Conservation (phyloP, 2,888 invertebrate species). For the Aromia moschata region DNA sequence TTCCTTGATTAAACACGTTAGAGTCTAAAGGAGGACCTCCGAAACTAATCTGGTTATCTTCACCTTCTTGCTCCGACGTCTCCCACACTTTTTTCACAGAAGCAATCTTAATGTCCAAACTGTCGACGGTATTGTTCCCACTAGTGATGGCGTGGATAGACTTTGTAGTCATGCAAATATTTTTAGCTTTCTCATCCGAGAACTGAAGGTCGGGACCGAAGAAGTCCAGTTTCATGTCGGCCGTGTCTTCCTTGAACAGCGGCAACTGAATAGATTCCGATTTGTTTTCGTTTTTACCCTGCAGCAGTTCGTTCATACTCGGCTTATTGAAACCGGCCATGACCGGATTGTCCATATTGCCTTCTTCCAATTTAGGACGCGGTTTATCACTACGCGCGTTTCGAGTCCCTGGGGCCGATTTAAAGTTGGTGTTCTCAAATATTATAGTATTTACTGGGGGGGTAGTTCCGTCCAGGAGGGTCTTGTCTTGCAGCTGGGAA, state of each 20-base stretch:
- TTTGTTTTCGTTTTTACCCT: slow-evolving; percentile 62
- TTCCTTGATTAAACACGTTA: slow-evolving; percentile 57
- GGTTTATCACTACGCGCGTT: slow-evolving; percentile 68
- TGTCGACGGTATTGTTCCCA: slow-evolving; percentile 84
- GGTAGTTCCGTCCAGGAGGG: slow-evolving; percentile 77
- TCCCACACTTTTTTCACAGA: slow-evolving; percentile 94
- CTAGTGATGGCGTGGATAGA: slow-evolving; percentile 70
- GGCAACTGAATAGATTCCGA: slow-evolving; percentile 67
- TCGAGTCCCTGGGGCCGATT: slow-evolving; percentile 73
- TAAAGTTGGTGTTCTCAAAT: slow-evolving; percentile 92
- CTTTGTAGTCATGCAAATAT: slow-evolving; percentile 64
- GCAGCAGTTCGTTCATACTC: slow-evolving; percentile 56
- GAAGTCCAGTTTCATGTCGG: slow-evolving; percentile 93
- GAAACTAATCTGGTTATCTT: slow-evolving; percentile 43
- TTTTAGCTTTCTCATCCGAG: slow-evolving; percentile 75
- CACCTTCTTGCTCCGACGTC: slow-evolving; percentile 65
- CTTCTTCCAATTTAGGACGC: slow-evolving; percentile 68
- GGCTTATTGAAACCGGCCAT: slow-evolving; percentile 65
- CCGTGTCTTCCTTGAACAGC: slow-evolving; percentile 83
- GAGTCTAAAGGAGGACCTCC: slow-evolving; percentile 62
- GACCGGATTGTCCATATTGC: slow-evolving; percentile 56
- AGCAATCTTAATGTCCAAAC: slow-evolving; percentile 89
- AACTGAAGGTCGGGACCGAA: slow-evolving; percentile 86
- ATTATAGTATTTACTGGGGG: slow-evolving; percentile 89
- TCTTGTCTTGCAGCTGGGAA: slow-evolving; percentile 59